These are phyloP conservation scores for Chitala chitala DNA, from an alignment of 2,113 vertebrate species.

Conservation along the genomic window DNA sequence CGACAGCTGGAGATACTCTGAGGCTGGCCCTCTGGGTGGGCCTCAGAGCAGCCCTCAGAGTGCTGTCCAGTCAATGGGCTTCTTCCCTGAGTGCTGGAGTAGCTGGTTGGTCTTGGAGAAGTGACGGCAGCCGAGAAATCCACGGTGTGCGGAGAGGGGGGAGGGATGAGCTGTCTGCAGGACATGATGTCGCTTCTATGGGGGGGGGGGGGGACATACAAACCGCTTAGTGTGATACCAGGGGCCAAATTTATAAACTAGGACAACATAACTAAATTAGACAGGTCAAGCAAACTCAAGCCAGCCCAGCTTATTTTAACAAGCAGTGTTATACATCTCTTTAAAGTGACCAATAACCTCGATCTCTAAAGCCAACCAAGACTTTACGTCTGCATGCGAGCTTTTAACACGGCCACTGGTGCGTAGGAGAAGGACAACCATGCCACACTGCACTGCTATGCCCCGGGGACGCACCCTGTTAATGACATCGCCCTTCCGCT, in stretches of 20 bases:
- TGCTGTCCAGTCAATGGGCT: conserved; percentile 65
- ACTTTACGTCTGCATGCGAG: background rate
- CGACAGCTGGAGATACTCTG: background rate
- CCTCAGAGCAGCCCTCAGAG: conserved; percentile 35
- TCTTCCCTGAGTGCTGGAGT: conserved; percentile 62
- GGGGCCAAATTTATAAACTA: too few species aligned
- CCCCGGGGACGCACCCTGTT: conserved; percentile 62
- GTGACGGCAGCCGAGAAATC: conserved; percentile 70
- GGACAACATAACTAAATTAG: too few species aligned
- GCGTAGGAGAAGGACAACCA: too few species aligned
- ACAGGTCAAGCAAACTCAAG: too few species aligned
- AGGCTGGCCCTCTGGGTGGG: background rate
- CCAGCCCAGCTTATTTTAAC: too few species aligned
- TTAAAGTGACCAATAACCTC: too few species aligned
- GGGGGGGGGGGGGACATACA: conserved; percentile 9
- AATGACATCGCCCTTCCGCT: conserved; percentile 73
- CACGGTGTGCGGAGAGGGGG: conserved; percentile 64
- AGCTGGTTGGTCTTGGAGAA: conserved; percentile 71
- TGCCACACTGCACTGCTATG: background rate
- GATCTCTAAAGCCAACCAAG: too few species aligned
- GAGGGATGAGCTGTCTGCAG: conserved; percentile 72
- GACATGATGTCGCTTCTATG: conserved; percentile 71
- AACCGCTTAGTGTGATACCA: background rate
- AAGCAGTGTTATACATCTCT: too few species aligned
- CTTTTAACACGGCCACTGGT: background rate